Percentiles rank a stretch among this genome's conserved stretches.
phyloP scores from a whole-genome alignment of 2,888 invertebrate genomes.

The Thumatha senex region DNA sequence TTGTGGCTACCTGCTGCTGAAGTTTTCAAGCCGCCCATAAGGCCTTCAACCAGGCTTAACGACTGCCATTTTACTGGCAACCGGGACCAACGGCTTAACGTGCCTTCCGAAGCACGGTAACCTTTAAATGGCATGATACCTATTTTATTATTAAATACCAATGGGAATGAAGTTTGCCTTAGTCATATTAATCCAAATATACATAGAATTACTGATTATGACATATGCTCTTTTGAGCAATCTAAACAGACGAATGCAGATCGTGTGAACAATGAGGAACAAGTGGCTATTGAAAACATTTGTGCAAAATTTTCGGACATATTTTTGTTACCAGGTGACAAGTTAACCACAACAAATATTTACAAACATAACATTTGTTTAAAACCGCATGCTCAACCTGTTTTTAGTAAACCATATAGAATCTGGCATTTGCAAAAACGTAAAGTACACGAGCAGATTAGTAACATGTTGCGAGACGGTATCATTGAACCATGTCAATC shows the following conservation, averaged over 20 bases:
- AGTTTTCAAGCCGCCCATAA: too few species aligned
- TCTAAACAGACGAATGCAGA: background rate
- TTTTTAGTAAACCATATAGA: conserved; percentile 1
- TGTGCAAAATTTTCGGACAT: conserved; percentile 20
- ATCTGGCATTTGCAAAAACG: background rate
- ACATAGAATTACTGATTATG: background rate
- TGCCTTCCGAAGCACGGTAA: too few species aligned
- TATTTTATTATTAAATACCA: conserved; percentile 17
- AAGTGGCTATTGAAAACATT: background rate
- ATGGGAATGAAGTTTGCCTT: conserved; percentile 3
- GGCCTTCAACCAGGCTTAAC: too few species aligned
- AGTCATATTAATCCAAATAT: background rate
- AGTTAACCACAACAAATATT: background rate
- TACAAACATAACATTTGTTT: background rate
- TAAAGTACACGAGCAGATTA: background rate
- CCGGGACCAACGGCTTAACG: too few species aligned
- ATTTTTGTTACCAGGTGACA: conserved; percentile 20
- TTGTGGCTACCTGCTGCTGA: too few species aligned
- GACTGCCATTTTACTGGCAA: too few species aligned
- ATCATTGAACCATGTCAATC: background rate
- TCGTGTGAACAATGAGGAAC: background rate
- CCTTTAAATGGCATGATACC: conserved; percentile 8
- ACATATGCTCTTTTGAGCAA: background rate
- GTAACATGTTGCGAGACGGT: background rate
- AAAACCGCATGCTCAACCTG: background rate